Evolutionary conservation across 2,113 vertebrate species (phyloP).

Genomic region (Platanista minor): DNA sequence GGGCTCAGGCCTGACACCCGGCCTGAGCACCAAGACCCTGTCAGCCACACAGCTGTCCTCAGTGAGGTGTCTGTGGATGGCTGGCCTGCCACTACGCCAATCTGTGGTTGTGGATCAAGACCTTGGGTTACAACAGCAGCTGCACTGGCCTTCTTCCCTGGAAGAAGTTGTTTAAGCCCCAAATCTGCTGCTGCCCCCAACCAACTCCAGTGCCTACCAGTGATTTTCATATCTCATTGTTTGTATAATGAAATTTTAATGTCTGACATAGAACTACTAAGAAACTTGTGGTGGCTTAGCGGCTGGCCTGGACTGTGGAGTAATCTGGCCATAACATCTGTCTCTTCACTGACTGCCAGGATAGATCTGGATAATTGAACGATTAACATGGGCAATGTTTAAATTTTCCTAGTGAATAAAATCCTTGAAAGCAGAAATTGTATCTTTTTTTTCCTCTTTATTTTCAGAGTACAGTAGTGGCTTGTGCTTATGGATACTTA

Average conservation of each 20-base stretch:
- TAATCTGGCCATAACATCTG: conserved; percentile 8
- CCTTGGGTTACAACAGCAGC: not conserved
- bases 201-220: too few relatives aligned
- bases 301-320: not conserved
- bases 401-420: not conserved
- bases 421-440: not conserved
- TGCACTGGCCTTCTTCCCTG: not conserved
- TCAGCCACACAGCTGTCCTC: not conserved
- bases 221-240: not conserved
- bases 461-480: not conserved
- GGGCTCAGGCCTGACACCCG: too few relatives aligned
- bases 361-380: not conserved
- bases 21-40: too few relatives aligned
- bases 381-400: not conserved
- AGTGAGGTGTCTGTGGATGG: conserved; percentile 29
- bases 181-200: conserved; percentile 16
- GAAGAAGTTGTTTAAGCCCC: conserved; percentile 4
- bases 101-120: conserved; percentile 14
- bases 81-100: conserved; percentile 28
- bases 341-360: not conserved
- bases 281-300: not conserved
- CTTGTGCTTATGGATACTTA: not conserved
- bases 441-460: not conserved
- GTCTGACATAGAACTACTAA: not conserved
- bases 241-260: not conserved